phyloP scores from a whole-genome alignment of 2,888 invertebrate species.

The Drosophila setosimentum region DNA sequence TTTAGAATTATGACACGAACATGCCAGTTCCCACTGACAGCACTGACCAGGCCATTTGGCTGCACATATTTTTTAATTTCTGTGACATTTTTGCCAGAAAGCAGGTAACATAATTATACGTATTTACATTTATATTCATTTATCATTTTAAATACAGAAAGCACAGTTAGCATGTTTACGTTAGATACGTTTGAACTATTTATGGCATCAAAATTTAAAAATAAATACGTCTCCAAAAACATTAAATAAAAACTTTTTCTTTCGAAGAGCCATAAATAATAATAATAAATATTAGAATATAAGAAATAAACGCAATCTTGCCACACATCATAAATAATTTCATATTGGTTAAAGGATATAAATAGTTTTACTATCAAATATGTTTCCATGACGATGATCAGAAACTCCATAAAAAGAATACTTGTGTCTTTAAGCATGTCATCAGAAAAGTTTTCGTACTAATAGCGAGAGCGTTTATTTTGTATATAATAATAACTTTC shows the following conservation, averaged over 20 bases:
- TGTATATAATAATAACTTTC: conserved; percentile 3
- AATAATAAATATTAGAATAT: background rate
- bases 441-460: background rate
- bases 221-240: no score
- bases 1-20: conserved; percentile 72
- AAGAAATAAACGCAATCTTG: background rate
- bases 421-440: background rate
- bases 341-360: background rate
- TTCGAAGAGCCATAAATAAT: background rate
- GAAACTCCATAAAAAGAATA: background rate
- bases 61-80: conserved; percentile 54
- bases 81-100: conserved; percentile 48
- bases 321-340: background rate
- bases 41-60: conserved; percentile 46
- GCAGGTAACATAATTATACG: conserved; percentile 36
- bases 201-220: background rate
- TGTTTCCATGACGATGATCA: background rate
- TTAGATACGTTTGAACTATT: conserved; percentile 4
- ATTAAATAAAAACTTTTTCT: background rate
- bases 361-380: background rate
- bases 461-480: background rate
- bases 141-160: conserved; percentile 16
- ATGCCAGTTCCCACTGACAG: conserved; percentile 30
- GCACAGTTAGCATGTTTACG: background rate
- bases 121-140: background rate